phyloP scores from a whole-genome alignment of 2,888 invertebrate species.

The Leptinotarsa rubiginosa region DNA sequence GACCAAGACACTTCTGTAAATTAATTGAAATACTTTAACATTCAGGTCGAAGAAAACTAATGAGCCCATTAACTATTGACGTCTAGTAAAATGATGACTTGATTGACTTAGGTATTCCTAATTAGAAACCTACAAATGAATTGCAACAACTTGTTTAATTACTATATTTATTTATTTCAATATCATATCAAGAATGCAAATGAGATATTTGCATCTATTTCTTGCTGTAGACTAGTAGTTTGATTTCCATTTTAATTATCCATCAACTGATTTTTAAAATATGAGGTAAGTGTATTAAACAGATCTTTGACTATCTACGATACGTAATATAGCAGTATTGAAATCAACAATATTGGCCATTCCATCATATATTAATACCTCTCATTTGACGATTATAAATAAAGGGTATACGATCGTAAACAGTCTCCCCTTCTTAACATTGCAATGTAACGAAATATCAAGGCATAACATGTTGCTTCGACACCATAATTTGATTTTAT shows the following conservation, averaged over 20 bases:
- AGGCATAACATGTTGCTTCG: too few relatives aligned
- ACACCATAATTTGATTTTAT: too few relatives aligned
- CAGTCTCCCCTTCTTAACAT: too few relatives aligned
- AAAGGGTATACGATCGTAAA: too few relatives aligned
- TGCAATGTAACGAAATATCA: too few relatives aligned
- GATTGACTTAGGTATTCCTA: not conserved
- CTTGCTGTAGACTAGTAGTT: not conserved
- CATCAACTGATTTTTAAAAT: not conserved
- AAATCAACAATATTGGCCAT: too few relatives aligned
- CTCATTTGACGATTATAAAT: too few relatives aligned
- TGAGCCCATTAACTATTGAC: not conserved
- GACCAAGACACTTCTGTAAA: not conserved
- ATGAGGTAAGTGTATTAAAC: not conserved
- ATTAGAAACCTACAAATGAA: not conserved
- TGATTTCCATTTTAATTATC: not conserved
- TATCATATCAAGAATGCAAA: not conserved
- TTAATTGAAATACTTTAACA: not conserved
- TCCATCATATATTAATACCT: too few relatives aligned
- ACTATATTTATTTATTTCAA: not conserved
- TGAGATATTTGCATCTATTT: not conserved
- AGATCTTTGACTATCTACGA: too few relatives aligned
- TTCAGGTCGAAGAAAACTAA: slow-evolving; percentile 4
- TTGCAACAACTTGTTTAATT: not conserved
- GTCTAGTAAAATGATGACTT: not conserved
- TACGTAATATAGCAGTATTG: too few relatives aligned